Base-by-base conservation (phyloP, 2,888 invertebrate species). In the Oscheius sp. region DNA sequence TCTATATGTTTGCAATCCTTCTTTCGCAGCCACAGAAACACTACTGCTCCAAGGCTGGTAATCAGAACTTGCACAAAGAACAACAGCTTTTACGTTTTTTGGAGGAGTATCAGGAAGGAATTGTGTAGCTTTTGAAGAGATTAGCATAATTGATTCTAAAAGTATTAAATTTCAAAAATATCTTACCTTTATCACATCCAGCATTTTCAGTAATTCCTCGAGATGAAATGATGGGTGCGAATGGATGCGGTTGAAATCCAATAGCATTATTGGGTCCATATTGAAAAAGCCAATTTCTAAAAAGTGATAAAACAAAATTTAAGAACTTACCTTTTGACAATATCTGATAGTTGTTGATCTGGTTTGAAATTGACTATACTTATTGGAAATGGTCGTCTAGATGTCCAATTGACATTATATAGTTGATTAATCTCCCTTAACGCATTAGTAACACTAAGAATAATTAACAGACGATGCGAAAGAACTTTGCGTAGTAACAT, bases 401-500 rank as follows among this genome's bases (percentile, higher is more conserved):
- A 62, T 5, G 22, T 62, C 67, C 67, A 67, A 44, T 67, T 67
- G 1, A 17, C 36, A 14, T 62, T 38, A 38, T 62, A 44, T 22
- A 51, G 22, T 8, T 26, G n/a, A 14, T 67, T 38, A 9, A 67
- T 67, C 26, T 62, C 32, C 22, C 67, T 67, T 17, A 26, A 45
- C 12, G 26, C n/a, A 22, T 2, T 28, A 6, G 20, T 41, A 17
- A 26, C 14, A 32, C 17, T 49, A 22, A n/a, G 38, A 51, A 12
- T 22, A 64, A 33, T 36, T 20, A 36, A 14, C 44, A 26, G 5
- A 77, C 77, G 62, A 68, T 30, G 70, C 69, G 44, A 45, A 77
- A 12, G 50, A 47, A 9, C 70, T 49, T 59, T 78, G 78, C 1
- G 71, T 62, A 8, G 22, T 24, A 9, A 73, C 67, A 8, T 69